These are phyloP conservation scores for Mycetomoellerius zeteki DNA, from an alignment of 1,140 invertebrate genomes.

Conservation along the genomic window DNA sequence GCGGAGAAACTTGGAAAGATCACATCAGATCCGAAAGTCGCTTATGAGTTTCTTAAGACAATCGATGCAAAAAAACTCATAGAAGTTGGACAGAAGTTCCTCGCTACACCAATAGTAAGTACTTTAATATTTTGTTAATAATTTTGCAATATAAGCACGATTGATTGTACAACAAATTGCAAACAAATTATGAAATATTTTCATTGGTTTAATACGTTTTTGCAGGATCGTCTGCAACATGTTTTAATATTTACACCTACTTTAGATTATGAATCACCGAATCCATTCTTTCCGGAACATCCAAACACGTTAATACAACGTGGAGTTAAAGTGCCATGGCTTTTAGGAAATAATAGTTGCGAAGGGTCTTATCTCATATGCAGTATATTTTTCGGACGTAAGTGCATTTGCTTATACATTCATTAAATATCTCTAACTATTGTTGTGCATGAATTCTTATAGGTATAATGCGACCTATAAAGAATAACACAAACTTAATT, in stretches of 20 bases:
- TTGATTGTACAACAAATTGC: not conserved
- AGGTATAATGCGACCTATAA: not conserved
- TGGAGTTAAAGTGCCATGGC: slow-evolving; percentile 88
- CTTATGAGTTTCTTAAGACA: slow-evolving; percentile 85
- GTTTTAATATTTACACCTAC: slow-evolving; percentile 74
- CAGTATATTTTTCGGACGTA: slow-evolving; percentile 69
- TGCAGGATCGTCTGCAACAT: slow-evolving; percentile 70
- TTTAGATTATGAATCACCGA: slow-evolving; percentile 78
- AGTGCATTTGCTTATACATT: slow-evolving; percentile 3
- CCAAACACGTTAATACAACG: slow-evolving; percentile 79
- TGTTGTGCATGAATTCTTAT: not conserved
- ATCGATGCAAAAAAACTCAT: slow-evolving; percentile 73
- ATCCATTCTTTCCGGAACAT: slow-evolving; percentile 84
- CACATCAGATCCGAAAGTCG: slow-evolving; percentile 81
- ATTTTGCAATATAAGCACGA: not conserved
- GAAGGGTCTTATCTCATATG: slow-evolving; percentile 87
- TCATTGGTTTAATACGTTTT: not conserved
- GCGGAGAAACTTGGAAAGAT: slow-evolving; percentile 84
- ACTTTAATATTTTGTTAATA: not conserved
- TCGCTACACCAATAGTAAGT: not conserved
- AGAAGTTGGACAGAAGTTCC: not conserved
- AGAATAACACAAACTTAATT: not conserved
- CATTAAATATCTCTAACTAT: not conserved
- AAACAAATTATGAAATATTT: not conserved
- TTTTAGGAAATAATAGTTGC: slow-evolving; percentile 88